phyloP scores from a whole-genome alignment of 2,113 vertebrate genomes.

The Sterna hirundo region DNA sequence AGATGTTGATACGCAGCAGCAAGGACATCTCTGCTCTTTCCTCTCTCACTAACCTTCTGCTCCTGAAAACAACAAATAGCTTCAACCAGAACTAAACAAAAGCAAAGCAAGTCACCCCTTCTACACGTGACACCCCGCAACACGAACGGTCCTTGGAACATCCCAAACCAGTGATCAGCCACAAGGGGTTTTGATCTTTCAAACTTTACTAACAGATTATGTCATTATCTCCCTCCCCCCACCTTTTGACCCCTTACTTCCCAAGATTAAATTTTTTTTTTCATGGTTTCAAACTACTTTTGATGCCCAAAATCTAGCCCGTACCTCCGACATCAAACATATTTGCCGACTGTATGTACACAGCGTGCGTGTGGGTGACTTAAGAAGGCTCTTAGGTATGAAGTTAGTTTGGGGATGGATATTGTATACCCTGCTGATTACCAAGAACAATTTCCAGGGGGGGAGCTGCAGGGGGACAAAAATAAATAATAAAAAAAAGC shows the following conservation, averaged over 20 bases:
- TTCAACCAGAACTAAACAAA: background rate
- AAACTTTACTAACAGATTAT: background rate
- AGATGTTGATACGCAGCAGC: background rate
- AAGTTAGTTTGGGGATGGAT: background rate
- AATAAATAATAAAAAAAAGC: no score
- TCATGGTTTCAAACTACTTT: background rate
- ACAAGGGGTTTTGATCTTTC: background rate
- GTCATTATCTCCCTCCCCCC: background rate
- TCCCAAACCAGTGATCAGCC: background rate
- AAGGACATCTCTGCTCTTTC: background rate
- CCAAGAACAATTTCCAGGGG: background rate
- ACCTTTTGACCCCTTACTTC: background rate
- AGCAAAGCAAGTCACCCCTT: background rate
- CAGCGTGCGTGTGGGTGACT: rapidly evolving
- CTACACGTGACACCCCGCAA: background rate
- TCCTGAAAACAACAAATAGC: background rate
- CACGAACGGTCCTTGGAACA: background rate
- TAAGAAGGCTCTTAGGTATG: background rate
- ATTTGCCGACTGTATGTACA: background rate
- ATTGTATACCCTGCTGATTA: background rate
- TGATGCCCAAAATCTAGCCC: background rate
- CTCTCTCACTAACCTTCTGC: background rate
- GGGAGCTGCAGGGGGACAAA: background rate
- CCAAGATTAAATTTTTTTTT: background rate
- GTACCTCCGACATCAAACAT: background rate